Percentiles rank a stretch among this genome's conserved stretches.
Conservation (phyloP, 2,888 invertebrate species). For the Ennomos fuscantarius region DNA sequence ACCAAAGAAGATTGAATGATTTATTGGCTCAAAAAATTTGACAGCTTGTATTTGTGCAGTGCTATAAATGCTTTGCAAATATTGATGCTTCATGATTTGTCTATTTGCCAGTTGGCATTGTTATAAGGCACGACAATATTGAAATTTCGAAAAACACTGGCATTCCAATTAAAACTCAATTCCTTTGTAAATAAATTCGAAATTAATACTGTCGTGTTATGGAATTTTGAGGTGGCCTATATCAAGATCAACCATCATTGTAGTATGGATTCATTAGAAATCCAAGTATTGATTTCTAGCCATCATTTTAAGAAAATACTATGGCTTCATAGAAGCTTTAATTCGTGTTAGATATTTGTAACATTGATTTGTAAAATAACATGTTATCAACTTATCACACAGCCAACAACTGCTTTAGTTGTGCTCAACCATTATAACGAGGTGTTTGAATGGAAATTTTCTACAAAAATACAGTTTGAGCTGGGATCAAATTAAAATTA, state of each 20-base stretch:
- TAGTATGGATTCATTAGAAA: neutral
- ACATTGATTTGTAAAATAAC: neutral
- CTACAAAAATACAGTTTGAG: neutral
- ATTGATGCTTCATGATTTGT: neutral
- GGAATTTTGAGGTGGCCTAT: too few species aligned
- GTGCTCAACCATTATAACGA: constrained; percentile 14
- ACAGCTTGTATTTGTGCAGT: constrained; percentile 4
- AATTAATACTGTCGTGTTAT: too few species aligned
- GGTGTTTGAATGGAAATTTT: neutral
- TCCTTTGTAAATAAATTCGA: neutral
- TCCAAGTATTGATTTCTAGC: neutral
- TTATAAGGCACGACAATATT: neutral
- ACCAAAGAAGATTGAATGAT: constrained; percentile 18
- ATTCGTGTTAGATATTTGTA: neutral
- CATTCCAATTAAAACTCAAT: constrained; percentile 14
- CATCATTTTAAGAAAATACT: neutral
- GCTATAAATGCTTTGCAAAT: neutral
- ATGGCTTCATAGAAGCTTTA: constrained; percentile 19
- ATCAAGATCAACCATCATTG: too few species aligned
- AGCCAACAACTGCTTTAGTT: constrained; percentile 6
- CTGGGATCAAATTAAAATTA: neutral
- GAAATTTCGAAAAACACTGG: constrained; percentile 3
- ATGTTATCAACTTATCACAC: neutral
- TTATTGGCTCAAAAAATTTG: constrained; percentile 7
- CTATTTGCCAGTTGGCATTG: neutral